phyloP scores from a whole-genome alignment of 2,797 vertebrate genomes.

The Coccyzus lansbergi region DNA sequence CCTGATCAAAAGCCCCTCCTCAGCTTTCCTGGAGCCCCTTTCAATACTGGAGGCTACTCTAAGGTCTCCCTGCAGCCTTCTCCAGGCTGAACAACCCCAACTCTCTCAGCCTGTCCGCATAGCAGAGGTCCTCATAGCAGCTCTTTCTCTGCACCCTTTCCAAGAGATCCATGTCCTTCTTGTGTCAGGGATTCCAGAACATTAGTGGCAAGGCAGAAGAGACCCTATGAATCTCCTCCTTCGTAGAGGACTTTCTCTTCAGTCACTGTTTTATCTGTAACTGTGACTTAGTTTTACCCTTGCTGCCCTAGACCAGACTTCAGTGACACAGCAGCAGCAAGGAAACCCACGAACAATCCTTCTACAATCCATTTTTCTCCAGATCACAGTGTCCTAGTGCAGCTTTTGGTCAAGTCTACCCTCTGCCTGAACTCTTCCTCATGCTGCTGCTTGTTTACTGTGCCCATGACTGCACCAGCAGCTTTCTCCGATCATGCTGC shows the following conservation, averaged over 20 bases:
- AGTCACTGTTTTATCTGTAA: neutral
- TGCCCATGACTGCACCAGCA: accelerated
- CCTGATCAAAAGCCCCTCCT: no score
- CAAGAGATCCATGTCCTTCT: no score
- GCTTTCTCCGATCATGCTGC: neutral
- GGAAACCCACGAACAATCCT: neutral
- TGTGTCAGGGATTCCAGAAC: no score
- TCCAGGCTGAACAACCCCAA: no score
- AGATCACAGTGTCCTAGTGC: neutral
- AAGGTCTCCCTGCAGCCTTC: no score
- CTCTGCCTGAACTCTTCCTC: neutral
- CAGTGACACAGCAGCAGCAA: neutral
- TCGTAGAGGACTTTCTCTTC: neutral
- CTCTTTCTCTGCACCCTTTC: no score
- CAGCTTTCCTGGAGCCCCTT: no score
- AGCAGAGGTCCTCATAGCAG: no score
- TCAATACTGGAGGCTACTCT: no score
- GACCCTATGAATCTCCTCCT: neutral
- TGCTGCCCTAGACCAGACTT: neutral
- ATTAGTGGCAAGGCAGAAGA: neutral
- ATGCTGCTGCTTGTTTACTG: neutral
- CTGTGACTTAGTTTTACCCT: neutral
- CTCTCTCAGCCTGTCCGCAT: no score
- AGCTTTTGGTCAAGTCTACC: neutral
- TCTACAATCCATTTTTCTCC: neutral